phyloP scores from a whole-genome alignment of 2,113 vertebrate species.

The Promerops cafer region DNA sequence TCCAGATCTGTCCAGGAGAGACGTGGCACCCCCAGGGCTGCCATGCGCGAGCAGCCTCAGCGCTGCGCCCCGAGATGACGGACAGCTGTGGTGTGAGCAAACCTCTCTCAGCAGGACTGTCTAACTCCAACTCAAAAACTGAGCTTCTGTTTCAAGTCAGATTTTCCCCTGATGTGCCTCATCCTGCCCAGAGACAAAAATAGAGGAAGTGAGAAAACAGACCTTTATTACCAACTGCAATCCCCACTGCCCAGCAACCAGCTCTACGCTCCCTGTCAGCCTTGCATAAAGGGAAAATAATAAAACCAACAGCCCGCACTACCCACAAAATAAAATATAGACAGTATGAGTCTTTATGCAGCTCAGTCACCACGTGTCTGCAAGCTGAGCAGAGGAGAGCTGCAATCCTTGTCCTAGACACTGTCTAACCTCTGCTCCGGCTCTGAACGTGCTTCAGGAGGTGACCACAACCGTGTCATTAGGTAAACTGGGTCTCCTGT shows the following conservation, averaged over 20 bases:
- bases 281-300: constrained; percentile 50
- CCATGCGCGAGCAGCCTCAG: neutral
- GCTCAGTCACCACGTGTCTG: neutral
- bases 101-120: neutral
- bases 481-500: neutral
- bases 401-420: constrained; percentile 2
- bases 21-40: neutral
- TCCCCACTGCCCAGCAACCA: constrained; percentile 45
- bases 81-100: constrained; percentile 1
- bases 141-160: constrained; percentile 23
- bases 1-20: neutral
- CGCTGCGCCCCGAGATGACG: neutral
- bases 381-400: constrained; percentile 7
- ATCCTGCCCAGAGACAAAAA: constrained; percentile 57
- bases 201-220: constrained; percentile 68
- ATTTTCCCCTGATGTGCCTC: constrained; percentile 50
- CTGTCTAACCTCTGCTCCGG: neutral
- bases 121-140: constrained; percentile 21
- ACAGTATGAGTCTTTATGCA: constrained; percentile 16
- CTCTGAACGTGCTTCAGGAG: neutral
- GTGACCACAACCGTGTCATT: neutral
- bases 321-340: constrained; percentile 44
- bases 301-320: constrained; percentile 42
- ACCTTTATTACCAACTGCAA: constrained; percentile 45
- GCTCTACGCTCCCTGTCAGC: neutral